Evolutionary conservation across 2,888 invertebrate genomes (phyloP), one percentile per base, ranked within the genome.

Genomic region (Dryobotodes eremita): DNA sequence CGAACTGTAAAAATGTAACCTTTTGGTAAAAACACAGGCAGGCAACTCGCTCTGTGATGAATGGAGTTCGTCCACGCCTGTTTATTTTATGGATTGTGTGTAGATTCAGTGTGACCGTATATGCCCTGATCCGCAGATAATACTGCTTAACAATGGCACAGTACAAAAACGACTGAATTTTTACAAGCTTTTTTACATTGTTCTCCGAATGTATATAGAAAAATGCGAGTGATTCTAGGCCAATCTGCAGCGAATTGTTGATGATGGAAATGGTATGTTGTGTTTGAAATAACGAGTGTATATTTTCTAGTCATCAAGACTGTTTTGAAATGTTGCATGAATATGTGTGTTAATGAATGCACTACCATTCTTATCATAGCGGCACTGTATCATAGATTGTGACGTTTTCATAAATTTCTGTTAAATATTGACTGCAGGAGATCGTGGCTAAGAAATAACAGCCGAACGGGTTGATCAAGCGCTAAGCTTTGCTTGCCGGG

Each of bases 51-150:
- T 79, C 71, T 62, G 75, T 89, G 90, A 91, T 89, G 88, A 89
- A 90, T 92, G 80, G 84, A 86, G 86, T 86, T 36, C 46, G 83
- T 87, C 86, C 86, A 79, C 83, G 88, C 69, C 75, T 84, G 77
- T 89, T 85, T 85, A 76, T 75, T 79, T 70, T 83, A 75, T 74
- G 75, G 74, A 77, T 80, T 84, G 78, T 70, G 71, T 83, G 80
- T 64, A 66, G 80, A 77, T 80, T 74, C 80, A 62, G 68, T 68
- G 69, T 75, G 74, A 80, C 79, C 78, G 69, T 71, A 76, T 48
- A 76, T 48, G 75, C 75, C 79, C 62, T 78, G 70, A 85, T 80
- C 72, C 84, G 20, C 55, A 84, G 36, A 86, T 77, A 80, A 84
- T 75, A 75, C 48, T 50, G 72, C 73, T 57, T 57, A 70, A 85